Evolutionary conservation across 1,140 invertebrate species (phyloP).

Genomic region (Trissolcus basalis): DNA sequence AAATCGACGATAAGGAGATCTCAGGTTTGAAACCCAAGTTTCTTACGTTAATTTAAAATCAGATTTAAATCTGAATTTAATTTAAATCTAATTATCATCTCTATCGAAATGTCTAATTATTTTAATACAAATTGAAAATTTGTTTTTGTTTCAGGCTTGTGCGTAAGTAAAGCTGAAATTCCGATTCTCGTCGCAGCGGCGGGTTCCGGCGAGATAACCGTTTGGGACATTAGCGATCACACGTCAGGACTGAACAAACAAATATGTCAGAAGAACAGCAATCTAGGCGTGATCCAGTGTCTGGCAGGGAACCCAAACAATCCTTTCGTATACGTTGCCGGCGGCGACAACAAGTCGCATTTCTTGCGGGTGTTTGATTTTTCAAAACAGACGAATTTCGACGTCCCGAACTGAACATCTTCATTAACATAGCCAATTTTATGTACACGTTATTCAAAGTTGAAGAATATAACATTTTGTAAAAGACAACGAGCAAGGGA

Average conservation of each 20-base stretch:
- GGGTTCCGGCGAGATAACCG: constrained; percentile 84
- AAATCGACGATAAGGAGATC: constrained; percentile 88
- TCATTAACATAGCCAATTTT: neutral
- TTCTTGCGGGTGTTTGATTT: constrained; percentile 88
- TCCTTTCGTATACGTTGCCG: constrained; percentile 86
- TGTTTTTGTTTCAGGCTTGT: constrained; percentile 77
- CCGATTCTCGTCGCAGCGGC: constrained; percentile 85
- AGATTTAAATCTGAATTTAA: too few relatives aligned
- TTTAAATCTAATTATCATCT: too few relatives aligned
- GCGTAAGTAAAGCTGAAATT: constrained; percentile 81
- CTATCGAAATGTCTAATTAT: too few relatives aligned
- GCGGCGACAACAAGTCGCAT: constrained; percentile 89
- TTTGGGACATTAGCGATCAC: constrained; percentile 82
- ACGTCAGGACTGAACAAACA: constrained; percentile 64
- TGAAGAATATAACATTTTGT: neutral
- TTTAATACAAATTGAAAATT: neutral
- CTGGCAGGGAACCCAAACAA: constrained; percentile 86
- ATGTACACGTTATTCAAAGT: neutral
- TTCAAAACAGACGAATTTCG: constrained; percentile 78
- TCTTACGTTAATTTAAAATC: too few relatives aligned
- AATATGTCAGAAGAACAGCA: constrained; percentile 79
- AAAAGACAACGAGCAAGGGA: neutral
- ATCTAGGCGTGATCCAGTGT: constrained; percentile 85
- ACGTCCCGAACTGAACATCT: constrained; percentile 70
- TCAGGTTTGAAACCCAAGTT: constrained; percentile 77